Evolutionary conservation across 2,888 invertebrate species (phyloP), one percentile per base, ranked within the genome.

Genomic region (Dusona sp.): DNA sequence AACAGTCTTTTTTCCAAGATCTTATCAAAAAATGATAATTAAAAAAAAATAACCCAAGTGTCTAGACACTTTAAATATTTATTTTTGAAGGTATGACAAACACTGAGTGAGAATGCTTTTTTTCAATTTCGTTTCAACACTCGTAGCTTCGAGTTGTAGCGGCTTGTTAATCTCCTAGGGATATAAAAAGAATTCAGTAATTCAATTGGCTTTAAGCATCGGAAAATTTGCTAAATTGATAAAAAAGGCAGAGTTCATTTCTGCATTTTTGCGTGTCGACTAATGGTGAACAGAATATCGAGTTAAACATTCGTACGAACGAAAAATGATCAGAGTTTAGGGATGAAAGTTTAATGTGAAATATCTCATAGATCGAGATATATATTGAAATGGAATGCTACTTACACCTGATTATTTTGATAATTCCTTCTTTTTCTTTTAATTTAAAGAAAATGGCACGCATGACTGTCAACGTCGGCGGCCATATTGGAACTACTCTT

Each of bases 351-450:
- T 16, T 1, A 61, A 61, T 6, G 29, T 16, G 25, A 29, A 61
- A 29, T 29, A 61, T 29, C 16, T 9, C 19, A 70, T 75, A 74
- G 67, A 33, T 64, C 51, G 54, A 45, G 36, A 67, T 57, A 48
- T 48, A 72, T 67, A 54, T 61, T n/a, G n/a, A n/a, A n/a, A n/a
- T n/a, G n/a, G n/a, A n/a, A n/a, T n/a, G n/a, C n/a, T n/a, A n/a
- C n/a, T n/a, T n/a, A n/a, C n/a, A n/a, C n/a, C n/a, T n/a, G n/a
- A n/a, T n/a, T n/a, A n/a, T n/a, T n/a, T n/a, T n/a, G n/a, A n/a
- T n/a, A n/a, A n/a, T n/a, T n/a, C n/a, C n/a, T n/a, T n/a, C n/a
- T n/a, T n/a, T n/a, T n/a, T n/a, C n/a, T n/a, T n/a, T n/a, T n/a
- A n/a, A n/a, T n/a, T n/a, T n/a, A n/a, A n/a, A n/a, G n/a, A n/a